phyloP scores from a whole-genome alignment of 2,888 invertebrate genomes.

The Aporophyla nigra region DNA sequence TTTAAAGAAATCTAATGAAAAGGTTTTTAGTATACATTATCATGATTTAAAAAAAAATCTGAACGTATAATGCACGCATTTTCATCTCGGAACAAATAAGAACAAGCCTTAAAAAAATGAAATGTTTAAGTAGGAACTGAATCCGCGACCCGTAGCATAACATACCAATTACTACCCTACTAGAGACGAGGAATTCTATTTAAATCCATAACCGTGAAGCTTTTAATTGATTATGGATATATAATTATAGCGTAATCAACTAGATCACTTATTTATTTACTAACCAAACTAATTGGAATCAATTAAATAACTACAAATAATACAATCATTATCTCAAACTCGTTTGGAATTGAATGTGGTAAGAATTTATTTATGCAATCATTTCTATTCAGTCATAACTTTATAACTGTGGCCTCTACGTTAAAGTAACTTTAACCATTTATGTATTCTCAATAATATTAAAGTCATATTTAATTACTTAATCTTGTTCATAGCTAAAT shows the following conservation, averaged over 20 bases:
- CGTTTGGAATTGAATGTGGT: slow-evolving; percentile 27
- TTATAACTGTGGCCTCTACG: background rate
- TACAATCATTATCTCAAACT: slow-evolving; percentile 11
- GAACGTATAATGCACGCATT: no score
- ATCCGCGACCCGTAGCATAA: background rate
- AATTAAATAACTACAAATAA: slow-evolving; percentile 19
- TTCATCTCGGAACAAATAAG: background rate
- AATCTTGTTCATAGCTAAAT: background rate
- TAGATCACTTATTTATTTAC: slow-evolving; percentile 1
- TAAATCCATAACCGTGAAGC: slow-evolving; percentile 22
- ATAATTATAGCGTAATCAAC: slow-evolving; percentile 26
- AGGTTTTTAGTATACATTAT: no score
- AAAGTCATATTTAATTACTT: background rate
- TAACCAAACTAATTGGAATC: slow-evolving; percentile 4
- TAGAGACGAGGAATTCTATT: slow-evolving; percentile 1
- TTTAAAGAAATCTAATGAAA: no score
- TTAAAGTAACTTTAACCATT: background rate
- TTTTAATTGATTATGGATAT: slow-evolving; percentile 30
- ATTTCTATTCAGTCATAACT: slow-evolving; percentile 9
- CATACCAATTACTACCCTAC: slow-evolving; percentile 5
- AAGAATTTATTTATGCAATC: background rate
- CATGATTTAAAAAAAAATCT: no score
- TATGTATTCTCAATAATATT: background rate
- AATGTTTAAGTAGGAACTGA: background rate
- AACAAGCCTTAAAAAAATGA: background rate